Conservation (phyloP, 1,140 invertebrate species). For the Drosophila mayri region DNA sequence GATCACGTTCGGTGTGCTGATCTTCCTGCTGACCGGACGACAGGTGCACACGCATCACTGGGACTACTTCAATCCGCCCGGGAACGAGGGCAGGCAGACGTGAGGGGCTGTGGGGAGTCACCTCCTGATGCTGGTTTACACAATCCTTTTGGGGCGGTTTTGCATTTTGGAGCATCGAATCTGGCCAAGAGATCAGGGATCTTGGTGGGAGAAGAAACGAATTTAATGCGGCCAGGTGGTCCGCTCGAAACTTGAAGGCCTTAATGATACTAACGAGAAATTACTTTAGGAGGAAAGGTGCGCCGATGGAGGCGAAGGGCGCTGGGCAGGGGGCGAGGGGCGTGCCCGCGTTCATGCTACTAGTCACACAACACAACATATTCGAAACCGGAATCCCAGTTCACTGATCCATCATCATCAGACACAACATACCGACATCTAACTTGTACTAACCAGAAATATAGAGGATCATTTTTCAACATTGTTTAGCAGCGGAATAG, state of each 20-base stretch:
- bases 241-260: constrained; percentile 78
- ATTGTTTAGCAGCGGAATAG: constrained; percentile 44
- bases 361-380: constrained; percentile 62
- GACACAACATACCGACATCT: constrained; percentile 36
- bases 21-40: constrained; percentile 86
- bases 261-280: constrained; percentile 76
- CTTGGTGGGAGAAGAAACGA: constrained; percentile 60
- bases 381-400: constrained; percentile 65
- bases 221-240: constrained; percentile 70
- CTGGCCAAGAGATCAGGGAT: constrained; percentile 22
- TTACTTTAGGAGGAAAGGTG: constrained; percentile 61
- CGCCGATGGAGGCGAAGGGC: constrained; percentile 32
- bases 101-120: constrained; percentile 40
- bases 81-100: constrained; percentile 82
- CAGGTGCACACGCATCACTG: constrained; percentile 92
- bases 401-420: constrained; percentile 46
- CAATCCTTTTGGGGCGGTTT: constrained; percentile 59
- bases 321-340: constrained; percentile 19
- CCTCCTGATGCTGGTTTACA: constrained; percentile 18
- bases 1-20: constrained; percentile 88
- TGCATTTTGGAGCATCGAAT: constrained; percentile 74
- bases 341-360: constrained; percentile 44
- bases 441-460: constrained; percentile 49
- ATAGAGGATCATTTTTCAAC: constrained; percentile 50
- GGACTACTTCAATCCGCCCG: constrained; percentile 93